Conservation (phyloP, 2,797 vertebrate species). For the Lacerta bilineata region DNA sequence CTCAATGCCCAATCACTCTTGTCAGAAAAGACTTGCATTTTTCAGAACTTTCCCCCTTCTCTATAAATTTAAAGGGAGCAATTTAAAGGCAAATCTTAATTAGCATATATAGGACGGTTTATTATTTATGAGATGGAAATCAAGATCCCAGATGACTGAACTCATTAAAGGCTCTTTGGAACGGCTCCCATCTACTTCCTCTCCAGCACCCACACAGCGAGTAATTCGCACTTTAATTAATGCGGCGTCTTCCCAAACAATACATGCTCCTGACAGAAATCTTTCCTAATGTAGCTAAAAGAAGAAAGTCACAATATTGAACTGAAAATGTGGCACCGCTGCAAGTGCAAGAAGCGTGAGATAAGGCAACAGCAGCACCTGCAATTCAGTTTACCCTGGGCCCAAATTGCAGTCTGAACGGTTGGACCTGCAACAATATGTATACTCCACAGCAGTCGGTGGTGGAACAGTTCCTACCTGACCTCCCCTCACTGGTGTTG, state of each 20-base stretch:
- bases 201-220: slow-evolving; percentile 61
- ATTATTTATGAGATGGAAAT: slow-evolving; percentile 82
- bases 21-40: slow-evolving; percentile 44
- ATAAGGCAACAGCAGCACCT: slow-evolving; percentile 33
- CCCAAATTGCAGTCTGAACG: slow-evolving; percentile 19
- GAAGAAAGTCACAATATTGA: slow-evolving; percentile 54
- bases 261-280: slow-evolving; percentile 65
- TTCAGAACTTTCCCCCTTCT: slow-evolving; percentile 53
- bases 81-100: slow-evolving; percentile 74
- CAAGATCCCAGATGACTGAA: slow-evolving; percentile 74
- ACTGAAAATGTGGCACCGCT: slow-evolving; percentile 62
- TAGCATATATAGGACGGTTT: slow-evolving; percentile 71
- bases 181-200: slow-evolving; percentile 70
- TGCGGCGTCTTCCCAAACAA: slow-evolving; percentile 70
- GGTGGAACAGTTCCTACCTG: too few species aligned
- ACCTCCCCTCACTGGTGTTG: too few species aligned
- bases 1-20: slow-evolving; percentile 27
- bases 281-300: slow-evolving; percentile 48
- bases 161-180: slow-evolving; percentile 72
- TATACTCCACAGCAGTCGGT: too few species aligned
- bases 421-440: neutral
- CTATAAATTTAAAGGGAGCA: slow-evolving; percentile 68
- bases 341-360: slow-evolving; percentile 43
- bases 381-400: slow-evolving; percentile 21
- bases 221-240: slow-evolving; percentile 73